Evolutionary conservation across 2,113 vertebrate genomes (phyloP), one percentile per base, ranked within the genome.

Genomic region (Romanogobio albipinnatus): DNA sequence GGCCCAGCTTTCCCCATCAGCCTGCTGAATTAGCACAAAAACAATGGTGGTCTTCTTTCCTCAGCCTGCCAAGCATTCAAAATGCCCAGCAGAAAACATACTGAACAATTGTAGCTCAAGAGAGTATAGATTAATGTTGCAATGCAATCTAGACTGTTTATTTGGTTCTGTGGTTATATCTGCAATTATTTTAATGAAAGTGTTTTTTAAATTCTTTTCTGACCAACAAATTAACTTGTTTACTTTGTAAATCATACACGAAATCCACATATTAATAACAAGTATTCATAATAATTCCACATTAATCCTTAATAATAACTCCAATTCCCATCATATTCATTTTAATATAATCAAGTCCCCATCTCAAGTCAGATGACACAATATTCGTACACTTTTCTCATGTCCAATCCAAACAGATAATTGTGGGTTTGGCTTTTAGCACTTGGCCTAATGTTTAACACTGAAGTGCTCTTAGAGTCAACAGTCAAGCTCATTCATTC

Each of bases 1-100:
- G 78, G 39, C 80, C 83, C 76, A 82, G 81, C 77, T 86, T 87
- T 74, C 81, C 78, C 87, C 80, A 83, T 87, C 87, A 86, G 86
- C 82, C 76, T 86, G 84, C 86, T 90, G 87, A 81, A 90, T 88
- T 85, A 88, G 86, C 86, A 88, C 87, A 88, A 87, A 87, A 87
- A 84, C 86, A 89, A 85, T 82, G 86, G 70, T 59, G 82, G 75
- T 82, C 64, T 77, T 68, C 81, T 70, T 61, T 78, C 84, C 76
- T 61, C 76, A 76, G 84, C 84, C 85, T 89, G 90, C 86, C 85
- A 89, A 64, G 81, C 80, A 26, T 83, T 36, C 29, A 49, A 79
- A 61, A 82, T n/a, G 43, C 61, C 29, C 45, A 51, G 64, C 78
- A 66, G 75, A 59, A 73, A n/a, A 62, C 74, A 64, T n/a, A 36